phyloP scores from a whole-genome alignment of 2,888 invertebrate species.

The Aphodius sticticus region DNA sequence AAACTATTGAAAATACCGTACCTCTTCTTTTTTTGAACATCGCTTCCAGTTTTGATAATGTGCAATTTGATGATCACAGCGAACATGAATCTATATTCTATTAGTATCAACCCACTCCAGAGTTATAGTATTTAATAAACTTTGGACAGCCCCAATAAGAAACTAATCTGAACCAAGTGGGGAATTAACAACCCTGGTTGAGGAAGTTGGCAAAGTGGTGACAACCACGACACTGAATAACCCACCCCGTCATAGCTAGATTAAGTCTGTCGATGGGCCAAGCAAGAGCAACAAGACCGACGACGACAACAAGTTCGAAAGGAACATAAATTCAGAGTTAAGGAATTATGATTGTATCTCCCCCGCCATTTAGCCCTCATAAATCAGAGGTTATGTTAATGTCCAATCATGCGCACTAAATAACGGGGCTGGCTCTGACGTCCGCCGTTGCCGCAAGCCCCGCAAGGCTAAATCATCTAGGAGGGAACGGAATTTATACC shows the following conservation, averaged over 20 bases:
- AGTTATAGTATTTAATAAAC: too few species aligned
- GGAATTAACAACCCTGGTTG: neutral
- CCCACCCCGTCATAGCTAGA: neutral
- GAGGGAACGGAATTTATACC: constrained; percentile 35
- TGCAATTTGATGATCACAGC: too few species aligned
- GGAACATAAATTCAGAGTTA: constrained; percentile 46
- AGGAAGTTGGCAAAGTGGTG: neutral
- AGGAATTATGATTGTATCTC: constrained; percentile 50
- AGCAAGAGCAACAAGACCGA: neutral
- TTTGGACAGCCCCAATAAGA: too few species aligned
- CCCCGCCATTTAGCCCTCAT: constrained; percentile 40
- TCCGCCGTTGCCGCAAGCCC: constrained; percentile 26
- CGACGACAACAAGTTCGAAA: constrained; percentile 43
- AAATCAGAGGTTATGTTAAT: constrained; percentile 54
- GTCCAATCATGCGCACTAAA: constrained; percentile 51
- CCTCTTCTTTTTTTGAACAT: too few species aligned
- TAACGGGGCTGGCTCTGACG: constrained; percentile 47
- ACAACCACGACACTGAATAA: neutral
- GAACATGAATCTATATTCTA: too few species aligned
- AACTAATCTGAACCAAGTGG: neutral
- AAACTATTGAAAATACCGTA: too few species aligned
- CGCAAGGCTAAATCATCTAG: constrained; percentile 42
- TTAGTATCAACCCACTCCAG: too few species aligned
- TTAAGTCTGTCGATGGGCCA: neutral
- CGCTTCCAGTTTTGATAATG: too few species aligned